These are phyloP conservation scores for Amblyraja radiata DNA, from an alignment of 2,797 vertebrate genomes.

Conservation along the genomic window DNA sequence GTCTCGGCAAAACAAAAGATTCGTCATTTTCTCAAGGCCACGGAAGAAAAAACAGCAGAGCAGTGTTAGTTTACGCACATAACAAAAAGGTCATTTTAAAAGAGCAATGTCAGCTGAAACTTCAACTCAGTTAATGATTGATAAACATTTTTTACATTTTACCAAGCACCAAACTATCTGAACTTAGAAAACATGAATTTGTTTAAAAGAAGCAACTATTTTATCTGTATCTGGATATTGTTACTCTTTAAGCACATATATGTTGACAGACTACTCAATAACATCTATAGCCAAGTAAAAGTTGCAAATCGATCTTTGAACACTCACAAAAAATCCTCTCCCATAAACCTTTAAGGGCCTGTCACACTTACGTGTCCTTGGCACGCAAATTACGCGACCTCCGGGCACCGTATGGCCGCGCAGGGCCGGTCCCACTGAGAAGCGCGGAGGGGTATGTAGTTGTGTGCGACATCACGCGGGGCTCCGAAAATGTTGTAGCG, in stretches of 20 bases:
- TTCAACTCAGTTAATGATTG: conserved; percentile 16
- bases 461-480: no score
- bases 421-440: no score
- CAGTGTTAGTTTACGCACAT: neutral
- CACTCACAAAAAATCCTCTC: neutral
- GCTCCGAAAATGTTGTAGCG: no score
- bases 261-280: neutral
- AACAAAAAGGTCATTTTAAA: neutral
- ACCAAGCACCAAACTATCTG: no score
- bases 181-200: neutral
- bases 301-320: neutral
- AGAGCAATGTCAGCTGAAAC: neutral
- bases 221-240: neutral
- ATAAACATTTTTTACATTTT: neutral
- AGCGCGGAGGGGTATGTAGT: no score
- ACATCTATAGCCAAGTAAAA: neutral
- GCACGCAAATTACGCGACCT: no score
- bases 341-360: neutral
- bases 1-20: neutral
- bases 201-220: neutral
- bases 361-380: no score
- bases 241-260: neutral
- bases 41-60: neutral
- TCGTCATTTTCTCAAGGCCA: neutral
- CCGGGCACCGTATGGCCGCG: no score